Percentiles rank a stretch among this genome's conserved stretches.
Conservation (phyloP, 1,140 invertebrate genomes). For the Oryctes rhinoceros region DNA sequence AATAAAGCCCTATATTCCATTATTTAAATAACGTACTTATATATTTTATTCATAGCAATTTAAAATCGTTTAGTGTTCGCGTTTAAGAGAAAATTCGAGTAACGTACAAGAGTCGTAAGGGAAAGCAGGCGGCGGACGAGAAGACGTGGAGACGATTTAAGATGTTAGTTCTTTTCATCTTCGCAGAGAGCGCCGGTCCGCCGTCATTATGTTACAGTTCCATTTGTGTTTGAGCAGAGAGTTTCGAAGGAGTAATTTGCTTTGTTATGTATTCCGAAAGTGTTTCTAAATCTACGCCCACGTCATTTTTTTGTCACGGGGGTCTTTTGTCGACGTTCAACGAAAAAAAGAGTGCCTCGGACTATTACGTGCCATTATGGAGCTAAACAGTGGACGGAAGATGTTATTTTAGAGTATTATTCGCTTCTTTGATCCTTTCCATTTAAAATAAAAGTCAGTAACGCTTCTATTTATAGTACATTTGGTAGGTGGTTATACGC, state of each 20-base stretch:
- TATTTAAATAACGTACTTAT: constrained; percentile 39
- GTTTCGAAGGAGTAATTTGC: constrained; percentile 46
- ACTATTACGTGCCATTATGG: constrained; percentile 20
- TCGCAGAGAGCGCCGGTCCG: constrained; percentile 16
- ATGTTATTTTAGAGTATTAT: constrained; percentile 26
- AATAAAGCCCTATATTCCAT: constrained; percentile 32
- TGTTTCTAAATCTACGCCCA: constrained; percentile 47
- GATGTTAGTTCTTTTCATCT: constrained; percentile 43
- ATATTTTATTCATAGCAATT: constrained; percentile 43
- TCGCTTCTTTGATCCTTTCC: constrained; percentile 2
- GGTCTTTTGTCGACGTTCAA: constrained; percentile 13
- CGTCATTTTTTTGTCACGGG: constrained; percentile 30
- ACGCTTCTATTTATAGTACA: not conserved
- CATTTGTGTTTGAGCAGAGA: constrained; percentile 43
- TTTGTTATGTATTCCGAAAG: constrained; percentile 48
- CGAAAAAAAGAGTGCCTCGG: constrained; percentile 20
- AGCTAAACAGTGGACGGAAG: not conserved
- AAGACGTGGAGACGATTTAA: constrained; percentile 35
- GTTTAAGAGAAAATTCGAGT: constrained; percentile 43
- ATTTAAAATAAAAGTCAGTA: not conserved
- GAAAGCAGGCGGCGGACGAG: constrained; percentile 11
- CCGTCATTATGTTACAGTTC: constrained; percentile 44
- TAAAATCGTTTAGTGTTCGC: constrained; percentile 46
- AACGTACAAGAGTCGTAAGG: constrained; percentile 23
- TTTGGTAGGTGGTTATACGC: not conserved